Percentiles rank a stretch among this genome's conserved stretches.
These are phyloP conservation scores for Aphaenogaster ashmeadi DNA, from an alignment of 1,140 invertebrate genomes.

Conservation along the genomic window DNA sequence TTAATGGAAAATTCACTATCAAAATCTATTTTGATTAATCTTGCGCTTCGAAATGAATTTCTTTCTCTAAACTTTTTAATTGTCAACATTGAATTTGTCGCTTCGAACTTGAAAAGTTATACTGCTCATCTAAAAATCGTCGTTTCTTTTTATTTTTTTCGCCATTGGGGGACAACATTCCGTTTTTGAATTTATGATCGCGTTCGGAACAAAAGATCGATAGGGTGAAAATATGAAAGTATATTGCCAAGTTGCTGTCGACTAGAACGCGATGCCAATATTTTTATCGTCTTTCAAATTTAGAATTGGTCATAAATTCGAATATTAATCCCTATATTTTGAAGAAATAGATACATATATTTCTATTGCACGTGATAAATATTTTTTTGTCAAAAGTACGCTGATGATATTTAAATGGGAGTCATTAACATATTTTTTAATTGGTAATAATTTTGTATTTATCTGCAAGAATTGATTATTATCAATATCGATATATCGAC, in stretches of 20 bases:
- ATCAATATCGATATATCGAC: constrained; percentile 23
- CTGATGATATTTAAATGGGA: neutral
- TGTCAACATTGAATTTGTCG: neutral
- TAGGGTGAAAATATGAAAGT: constrained; percentile 34
- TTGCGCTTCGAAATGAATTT: neutral
- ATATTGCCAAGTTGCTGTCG: constrained; percentile 32
- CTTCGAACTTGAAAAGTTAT: neutral
- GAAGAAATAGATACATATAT: neutral
- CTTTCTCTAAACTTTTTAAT: constrained; percentile 1
- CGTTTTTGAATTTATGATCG: constrained; percentile 34
- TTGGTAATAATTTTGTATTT: constrained; percentile 1
- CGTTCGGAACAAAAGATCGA: constrained; percentile 22
- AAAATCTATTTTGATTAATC: neutral
- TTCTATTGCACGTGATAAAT: neutral
- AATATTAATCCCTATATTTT: neutral
- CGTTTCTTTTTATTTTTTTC: neutral
- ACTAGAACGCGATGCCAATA: constrained; percentile 15
- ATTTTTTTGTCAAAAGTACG: neutral
- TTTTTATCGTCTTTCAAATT: constrained; percentile 46
- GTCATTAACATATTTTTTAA: neutral
- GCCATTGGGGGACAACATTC: neutral
- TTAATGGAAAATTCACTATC: neutral
- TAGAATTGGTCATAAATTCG: neutral
- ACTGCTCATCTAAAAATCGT: neutral
- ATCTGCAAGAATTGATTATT: constrained; percentile 5